These are phyloP conservation scores for Temnothorax unifasciatus DNA, from an alignment of 2,888 invertebrate species.

Conservation along the genomic window DNA sequence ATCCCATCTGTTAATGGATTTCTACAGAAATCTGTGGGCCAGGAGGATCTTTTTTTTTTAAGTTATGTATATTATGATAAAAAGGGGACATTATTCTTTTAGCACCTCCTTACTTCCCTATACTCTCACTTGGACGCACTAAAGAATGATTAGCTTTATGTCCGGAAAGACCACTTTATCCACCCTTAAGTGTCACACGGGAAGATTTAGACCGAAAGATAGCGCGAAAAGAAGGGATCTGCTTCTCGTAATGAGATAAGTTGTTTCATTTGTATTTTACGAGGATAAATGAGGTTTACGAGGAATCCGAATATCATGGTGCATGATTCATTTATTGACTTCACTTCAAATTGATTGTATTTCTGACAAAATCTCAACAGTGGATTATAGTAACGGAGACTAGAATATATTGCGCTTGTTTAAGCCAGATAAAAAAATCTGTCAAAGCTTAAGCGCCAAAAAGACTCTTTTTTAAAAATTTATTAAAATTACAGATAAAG, in stretches of 20 bases:
- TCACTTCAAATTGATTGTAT: conserved; percentile 1
- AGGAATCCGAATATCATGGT: conserved; percentile 19
- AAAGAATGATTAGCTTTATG: conserved; percentile 23
- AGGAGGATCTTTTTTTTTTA: not conserved
- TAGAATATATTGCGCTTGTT: not conserved
- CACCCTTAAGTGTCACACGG: not conserved
- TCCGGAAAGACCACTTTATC: not conserved
- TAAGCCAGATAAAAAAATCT: not conserved
- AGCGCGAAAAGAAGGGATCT: conserved; percentile 40
- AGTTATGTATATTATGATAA: not conserved
- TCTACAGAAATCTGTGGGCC: not conserved
- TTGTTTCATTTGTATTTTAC: conserved; percentile 79
- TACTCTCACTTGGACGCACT: not conserved
- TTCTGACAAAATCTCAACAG: conserved; percentile 6
- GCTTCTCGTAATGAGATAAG: conserved; percentile 76
- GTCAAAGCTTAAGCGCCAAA: not conserved
- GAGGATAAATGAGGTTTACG: conserved; percentile 53
- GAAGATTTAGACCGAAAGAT: not conserved
- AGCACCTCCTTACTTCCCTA: not conserved
- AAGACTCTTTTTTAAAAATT: not conserved
- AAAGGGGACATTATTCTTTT: not conserved
- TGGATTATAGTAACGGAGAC: not conserved
- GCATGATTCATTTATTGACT: conserved; percentile 60
- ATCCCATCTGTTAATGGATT: not conserved
- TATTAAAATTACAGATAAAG: not conserved